These are phyloP conservation scores for Cynopterus sphinx DNA, from an alignment of 2,797 vertebrate genomes.

Conservation along the genomic window DNA sequence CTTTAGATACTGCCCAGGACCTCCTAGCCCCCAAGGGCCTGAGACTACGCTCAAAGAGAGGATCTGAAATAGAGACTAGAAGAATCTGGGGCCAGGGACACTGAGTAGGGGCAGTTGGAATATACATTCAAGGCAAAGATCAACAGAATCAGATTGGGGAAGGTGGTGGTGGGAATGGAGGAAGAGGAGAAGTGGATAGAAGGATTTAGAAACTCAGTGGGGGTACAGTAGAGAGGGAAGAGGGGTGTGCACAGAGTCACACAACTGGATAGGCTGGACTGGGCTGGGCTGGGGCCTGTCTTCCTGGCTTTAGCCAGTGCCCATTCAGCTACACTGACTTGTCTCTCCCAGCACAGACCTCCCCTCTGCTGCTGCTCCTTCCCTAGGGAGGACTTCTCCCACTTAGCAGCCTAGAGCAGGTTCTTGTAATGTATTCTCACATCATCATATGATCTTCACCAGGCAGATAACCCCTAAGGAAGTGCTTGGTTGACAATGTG, in stretches of 20 bases:
- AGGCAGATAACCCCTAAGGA: neutral
- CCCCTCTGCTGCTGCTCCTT: neutral
- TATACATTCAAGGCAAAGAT: neutral
- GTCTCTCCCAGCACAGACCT: neutral
- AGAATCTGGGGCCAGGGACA: neutral
- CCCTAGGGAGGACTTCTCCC: neutral
- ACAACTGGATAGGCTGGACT: neutral
- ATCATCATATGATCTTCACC: neutral
- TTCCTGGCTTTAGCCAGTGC: neutral
- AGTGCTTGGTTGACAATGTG: neutral
- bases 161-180: neutral
- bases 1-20: neutral
- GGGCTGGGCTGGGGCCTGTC: neutral
- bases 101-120: neutral
- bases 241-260: neutral
- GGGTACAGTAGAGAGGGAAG: neutral
- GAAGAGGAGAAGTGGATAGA: neutral
- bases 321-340: accelerated
- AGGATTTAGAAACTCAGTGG: neutral
- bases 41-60: neutral
- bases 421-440: too few species aligned
- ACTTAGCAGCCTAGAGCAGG: neutral
- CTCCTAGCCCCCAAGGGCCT: neutral
- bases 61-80: neutral
- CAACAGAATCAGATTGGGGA: neutral